These are phyloP conservation scores for Petrocephalus schoutedeni DNA, from an alignment of 2,797 vertebrate species.

Conservation along the genomic window DNA sequence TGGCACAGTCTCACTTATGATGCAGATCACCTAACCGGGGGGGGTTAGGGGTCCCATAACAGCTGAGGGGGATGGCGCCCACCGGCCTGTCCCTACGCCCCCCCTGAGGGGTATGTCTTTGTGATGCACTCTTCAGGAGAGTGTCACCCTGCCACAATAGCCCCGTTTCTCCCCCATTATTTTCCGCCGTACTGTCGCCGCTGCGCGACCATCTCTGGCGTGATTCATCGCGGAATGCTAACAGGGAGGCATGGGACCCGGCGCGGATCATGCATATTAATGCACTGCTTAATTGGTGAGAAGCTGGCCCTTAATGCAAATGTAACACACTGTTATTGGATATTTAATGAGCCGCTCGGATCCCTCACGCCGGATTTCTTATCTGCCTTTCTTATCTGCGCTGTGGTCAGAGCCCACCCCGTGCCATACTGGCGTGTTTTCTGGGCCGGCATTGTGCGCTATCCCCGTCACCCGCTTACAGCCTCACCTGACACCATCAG, in stretches of 20 bases:
- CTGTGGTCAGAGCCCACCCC: neutral
- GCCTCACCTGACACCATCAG: neutral
- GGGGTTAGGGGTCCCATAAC: too few species aligned
- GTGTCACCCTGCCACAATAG: neutral
- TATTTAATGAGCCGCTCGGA: slow-evolving; percentile 1
- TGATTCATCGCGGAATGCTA: neutral
- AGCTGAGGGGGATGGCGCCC: too few species aligned
- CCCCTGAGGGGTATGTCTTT: neutral
- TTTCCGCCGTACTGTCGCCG: neutral
- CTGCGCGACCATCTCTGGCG: neutral
- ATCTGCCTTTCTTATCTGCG: neutral
- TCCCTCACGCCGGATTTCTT: neutral
- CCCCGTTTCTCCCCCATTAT: neutral
- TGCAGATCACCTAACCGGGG: neutral
- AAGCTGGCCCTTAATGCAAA: slow-evolving; percentile 15
- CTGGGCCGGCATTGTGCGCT: neutral
- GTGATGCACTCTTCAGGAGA: neutral
- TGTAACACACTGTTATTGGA: slow-evolving; percentile 14
- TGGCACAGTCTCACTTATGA: neutral
- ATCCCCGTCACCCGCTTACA: neutral
- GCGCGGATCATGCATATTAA: neutral
- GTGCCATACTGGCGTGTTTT: neutral
- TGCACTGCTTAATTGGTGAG: neutral
- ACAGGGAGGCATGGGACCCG: neutral
- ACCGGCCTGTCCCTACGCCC: too few species aligned